These are phyloP conservation scores for Coreoperca whiteheadi DNA, from an alignment of 2,113 vertebrate species.

Conservation along the genomic window DNA sequence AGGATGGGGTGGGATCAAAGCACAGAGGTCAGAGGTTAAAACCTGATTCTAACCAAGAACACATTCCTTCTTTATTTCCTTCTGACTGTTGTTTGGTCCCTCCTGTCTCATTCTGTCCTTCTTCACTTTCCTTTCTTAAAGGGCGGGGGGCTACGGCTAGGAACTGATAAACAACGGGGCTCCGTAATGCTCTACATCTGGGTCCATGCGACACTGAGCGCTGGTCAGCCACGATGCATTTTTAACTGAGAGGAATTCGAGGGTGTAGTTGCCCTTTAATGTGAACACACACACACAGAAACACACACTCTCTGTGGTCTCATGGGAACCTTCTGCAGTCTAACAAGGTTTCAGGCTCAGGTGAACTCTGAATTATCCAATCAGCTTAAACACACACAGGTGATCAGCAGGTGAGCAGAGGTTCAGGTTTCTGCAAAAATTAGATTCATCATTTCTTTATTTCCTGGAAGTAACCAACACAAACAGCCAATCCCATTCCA, in stretches of 20 bases:
- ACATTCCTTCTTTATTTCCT: not conserved
- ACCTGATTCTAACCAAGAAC: not conserved
- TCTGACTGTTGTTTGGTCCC: too few species aligned
- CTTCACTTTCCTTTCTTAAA: too few species aligned
- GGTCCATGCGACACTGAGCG: too few species aligned
- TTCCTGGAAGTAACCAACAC: slow-evolving; percentile 1
- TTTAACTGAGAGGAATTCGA: too few species aligned
- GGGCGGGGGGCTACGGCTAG: too few species aligned
- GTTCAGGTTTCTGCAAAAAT: slow-evolving; percentile 40
- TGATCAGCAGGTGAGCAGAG: slow-evolving; percentile 16
- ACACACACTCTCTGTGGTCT: slow-evolving; percentile 3
- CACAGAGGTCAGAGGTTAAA: slow-evolving; percentile 26
- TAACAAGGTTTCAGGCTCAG: slow-evolving; percentile 58
- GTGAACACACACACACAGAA: slow-evolving; percentile 1
- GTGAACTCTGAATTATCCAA: slow-evolving; percentile 14
- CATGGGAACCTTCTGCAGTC: slow-evolving; percentile 45
- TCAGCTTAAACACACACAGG: slow-evolving; percentile 6
- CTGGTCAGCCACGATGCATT: too few species aligned
- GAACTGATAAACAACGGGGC: too few species aligned
- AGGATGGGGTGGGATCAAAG: not conserved
- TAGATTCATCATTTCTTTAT: slow-evolving; percentile 2
- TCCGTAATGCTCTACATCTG: too few species aligned
- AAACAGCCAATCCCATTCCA: slow-evolving; percentile 25
- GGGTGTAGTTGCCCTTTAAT: too few species aligned
- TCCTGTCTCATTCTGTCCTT: too few species aligned